These are phyloP conservation scores for Alcis repandata DNA, from an alignment of 2,888 invertebrate species.

Conservation along the genomic window DNA sequence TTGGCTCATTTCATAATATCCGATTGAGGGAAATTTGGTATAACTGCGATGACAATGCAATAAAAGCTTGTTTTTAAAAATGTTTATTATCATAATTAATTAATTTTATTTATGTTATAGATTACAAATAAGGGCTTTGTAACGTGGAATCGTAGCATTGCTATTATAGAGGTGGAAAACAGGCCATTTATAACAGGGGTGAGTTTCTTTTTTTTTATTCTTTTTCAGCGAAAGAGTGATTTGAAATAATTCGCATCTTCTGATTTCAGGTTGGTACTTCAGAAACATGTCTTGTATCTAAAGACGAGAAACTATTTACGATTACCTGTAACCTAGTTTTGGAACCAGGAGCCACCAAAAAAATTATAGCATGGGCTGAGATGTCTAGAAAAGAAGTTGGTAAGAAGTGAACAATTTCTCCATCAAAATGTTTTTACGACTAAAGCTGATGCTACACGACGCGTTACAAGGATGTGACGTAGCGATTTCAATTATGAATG, in stretches of 20 bases:
- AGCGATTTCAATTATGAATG: no score
- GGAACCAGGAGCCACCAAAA: constrained; percentile 42
- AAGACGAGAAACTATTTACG: neutral
- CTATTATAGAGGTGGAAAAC: constrained; percentile 50
- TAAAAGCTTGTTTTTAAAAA: no score
- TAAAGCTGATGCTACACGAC: no score
- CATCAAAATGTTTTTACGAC: no score
- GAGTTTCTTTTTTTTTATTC: no score
- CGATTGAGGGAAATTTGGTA: no score
- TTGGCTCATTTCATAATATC: no score
- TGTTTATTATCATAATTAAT: no score
- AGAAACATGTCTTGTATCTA: constrained; percentile 32
- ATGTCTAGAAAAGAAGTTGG: constrained; percentile 33
- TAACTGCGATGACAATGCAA: no score
- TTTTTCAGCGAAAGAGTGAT: no score
- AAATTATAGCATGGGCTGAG: constrained; percentile 44
- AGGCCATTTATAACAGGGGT: constrained; percentile 53
- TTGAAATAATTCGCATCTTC: neutral
- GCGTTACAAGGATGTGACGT: no score
- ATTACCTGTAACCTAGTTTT: constrained; percentile 53
- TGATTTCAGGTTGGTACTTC: constrained; percentile 42
- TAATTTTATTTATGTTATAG: constrained; percentile 51
- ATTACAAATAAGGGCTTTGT: constrained; percentile 60
- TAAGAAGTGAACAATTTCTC: no score
- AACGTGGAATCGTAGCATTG: constrained; percentile 56